A percentile compares a stretch with the other conserved stretches of the same genome.
These are phyloP conservation scores for Ormyrus labotus DNA, from an alignment of 2,888 invertebrate genomes.

Conservation along the genomic window DNA sequence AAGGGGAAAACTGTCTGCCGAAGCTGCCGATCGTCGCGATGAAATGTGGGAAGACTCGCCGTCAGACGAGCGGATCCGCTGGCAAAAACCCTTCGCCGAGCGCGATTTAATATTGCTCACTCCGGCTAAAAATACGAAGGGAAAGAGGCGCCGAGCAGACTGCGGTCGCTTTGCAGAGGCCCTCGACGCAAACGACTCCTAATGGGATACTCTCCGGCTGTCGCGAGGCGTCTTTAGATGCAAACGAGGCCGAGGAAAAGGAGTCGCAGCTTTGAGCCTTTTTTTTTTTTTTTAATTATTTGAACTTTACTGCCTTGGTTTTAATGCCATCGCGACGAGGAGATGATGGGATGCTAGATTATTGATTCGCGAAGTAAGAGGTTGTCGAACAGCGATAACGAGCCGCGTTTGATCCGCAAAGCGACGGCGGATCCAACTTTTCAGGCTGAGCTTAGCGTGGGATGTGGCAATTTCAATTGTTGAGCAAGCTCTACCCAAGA, in stretches of 20 bases:
- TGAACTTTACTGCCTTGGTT: too few species aligned
- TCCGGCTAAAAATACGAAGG: neutral
- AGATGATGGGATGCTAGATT: too few species aligned
- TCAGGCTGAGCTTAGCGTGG: too few species aligned
- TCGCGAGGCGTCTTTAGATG: neutral
- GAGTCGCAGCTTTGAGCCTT: neutral
- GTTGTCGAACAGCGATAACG: too few species aligned
- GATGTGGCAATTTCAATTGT: too few species aligned
- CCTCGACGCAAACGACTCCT: neutral
- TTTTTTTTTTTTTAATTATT: too few species aligned
- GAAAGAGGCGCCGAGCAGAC: neutral
- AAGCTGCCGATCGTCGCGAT: neutral
- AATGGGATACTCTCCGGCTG: conserved; percentile 14
- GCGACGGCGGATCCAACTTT: too few species aligned
- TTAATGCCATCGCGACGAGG: too few species aligned
- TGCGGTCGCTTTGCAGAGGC: neutral
- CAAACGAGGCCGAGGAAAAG: conserved; percentile 13
- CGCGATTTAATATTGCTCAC: neutral
- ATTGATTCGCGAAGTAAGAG: too few species aligned
- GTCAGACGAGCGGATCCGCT: neutral
- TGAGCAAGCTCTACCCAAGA: too few species aligned
- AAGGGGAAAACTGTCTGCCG: neutral
- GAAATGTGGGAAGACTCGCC: neutral
- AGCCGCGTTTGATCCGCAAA: too few species aligned
- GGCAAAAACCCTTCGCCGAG: neutral